Evolutionary conservation across 2,888 invertebrate species (phyloP), one percentile per base, ranked within the genome.

Genomic region (Eurytoma adleriae): DNA sequence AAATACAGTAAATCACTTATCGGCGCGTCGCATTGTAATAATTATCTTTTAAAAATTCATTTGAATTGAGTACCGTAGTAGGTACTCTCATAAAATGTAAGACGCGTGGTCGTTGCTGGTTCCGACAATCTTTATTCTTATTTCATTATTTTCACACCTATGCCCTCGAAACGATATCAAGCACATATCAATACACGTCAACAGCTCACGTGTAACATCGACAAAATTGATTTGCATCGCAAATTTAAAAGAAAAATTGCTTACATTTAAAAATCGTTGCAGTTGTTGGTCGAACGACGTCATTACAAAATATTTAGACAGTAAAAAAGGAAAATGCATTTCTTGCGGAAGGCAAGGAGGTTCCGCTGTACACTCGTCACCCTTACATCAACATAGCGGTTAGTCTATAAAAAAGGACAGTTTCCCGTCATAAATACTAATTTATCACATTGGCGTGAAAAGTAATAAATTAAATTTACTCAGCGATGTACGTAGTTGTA

Each of bases 391-490:
- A 82, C 74, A 67, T 40, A 82, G 68, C 68, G 74, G 68, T 66
- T 66, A 77, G 24, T 73, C 73, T 78, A 79, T 72, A 70, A 54
- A 76, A 69, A 54, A 76, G 79, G 76, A 81, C 73, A 82, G 70
- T 77, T 72, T 61, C 70, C 71, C 71, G 69, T 79, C 77, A 84
- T 85, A 85, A 85, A 86, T 85, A 83, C 85, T 85, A 86, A 84
- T 85, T 85, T 86, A 87, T 87, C 87, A 87, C 86, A 86, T 85
- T 79, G 83, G 67, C 82, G 84, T 86, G 85, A 86, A 40, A 84
- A 83, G 75, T 85, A 84, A 85, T 81, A 82, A 81, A 78, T 82
- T 82, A 79, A 79, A 80, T 82, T 82, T 73, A 78, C 69, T 77
- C 70, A 76, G 76, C 62, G 72, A 81, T 78, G 64, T 80, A 79